Conservation (phyloP, 2,113 vertebrate genomes). For the Cynocephalus volans region DNA sequence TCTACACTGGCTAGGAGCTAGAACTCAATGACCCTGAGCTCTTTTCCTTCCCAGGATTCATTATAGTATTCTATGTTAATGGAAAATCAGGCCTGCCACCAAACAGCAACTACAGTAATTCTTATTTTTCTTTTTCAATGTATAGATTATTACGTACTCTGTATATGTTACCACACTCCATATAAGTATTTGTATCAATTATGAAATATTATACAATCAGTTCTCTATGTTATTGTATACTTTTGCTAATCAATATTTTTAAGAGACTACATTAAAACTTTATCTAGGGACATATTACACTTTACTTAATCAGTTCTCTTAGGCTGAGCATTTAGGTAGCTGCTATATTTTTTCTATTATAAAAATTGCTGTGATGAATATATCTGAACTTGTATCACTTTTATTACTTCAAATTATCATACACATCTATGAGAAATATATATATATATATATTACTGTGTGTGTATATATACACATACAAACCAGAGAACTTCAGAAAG, state of each 20-base stretch:
- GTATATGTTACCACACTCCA: background rate
- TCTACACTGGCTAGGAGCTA: background rate
- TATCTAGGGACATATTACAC: background rate
- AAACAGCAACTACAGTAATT: too few relatives aligned
- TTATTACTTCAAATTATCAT: background rate
- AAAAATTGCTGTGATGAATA: conserved; percentile 57
- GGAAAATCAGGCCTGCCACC: background rate
- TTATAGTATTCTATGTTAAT: background rate
- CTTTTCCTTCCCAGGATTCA: background rate
- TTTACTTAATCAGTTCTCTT: background rate
- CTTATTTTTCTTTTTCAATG: too few relatives aligned
- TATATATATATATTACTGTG: too few relatives aligned
- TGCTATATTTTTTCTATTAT: conserved; percentile 36
- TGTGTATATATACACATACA: too few relatives aligned
- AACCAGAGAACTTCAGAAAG: too few relatives aligned
- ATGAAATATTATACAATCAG: background rate
- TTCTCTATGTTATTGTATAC: conserved; percentile 37
- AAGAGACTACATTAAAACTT: background rate
- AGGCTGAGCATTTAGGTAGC: background rate
- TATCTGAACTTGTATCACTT: background rate
- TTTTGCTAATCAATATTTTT: conserved; percentile 42
- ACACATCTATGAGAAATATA: background rate
- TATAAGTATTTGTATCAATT: background rate
- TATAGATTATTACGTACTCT: background rate
- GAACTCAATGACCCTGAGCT: background rate